Percentiles rank a stretch among this genome's conserved stretches.
These are phyloP conservation scores for Otus scops DNA, from an alignment of 2,797 vertebrate genomes.

Conservation along the genomic window DNA sequence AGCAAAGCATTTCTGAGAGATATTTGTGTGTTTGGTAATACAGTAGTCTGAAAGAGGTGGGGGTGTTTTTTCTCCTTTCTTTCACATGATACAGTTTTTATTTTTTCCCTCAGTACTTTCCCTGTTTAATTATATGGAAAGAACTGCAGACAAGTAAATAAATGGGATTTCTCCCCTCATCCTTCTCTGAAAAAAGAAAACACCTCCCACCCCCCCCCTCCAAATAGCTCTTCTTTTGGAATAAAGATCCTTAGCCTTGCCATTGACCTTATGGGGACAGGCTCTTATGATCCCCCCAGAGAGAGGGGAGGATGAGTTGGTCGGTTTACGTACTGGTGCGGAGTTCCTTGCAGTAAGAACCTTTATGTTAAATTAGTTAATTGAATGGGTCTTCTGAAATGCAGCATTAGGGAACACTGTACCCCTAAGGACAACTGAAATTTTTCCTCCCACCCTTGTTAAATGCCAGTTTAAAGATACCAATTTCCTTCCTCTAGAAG, in stretches of 20 bases:
- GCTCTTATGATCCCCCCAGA: neutral
- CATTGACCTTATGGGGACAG: neutral
- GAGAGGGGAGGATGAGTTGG: neutral
- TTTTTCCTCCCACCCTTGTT: neutral
- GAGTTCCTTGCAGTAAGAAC: neutral
- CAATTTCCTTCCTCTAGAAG: neutral
- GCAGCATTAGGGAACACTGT: neutral
- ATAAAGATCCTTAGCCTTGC: neutral
- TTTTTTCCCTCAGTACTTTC: neutral
- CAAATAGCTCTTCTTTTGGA: neutral
- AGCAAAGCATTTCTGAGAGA: neutral
- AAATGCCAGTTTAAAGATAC: neutral
- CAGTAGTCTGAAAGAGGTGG: neutral
- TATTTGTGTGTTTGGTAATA: neutral
- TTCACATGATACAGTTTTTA: neutral
- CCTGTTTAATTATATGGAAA: neutral
- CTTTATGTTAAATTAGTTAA: neutral
- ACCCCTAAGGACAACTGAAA: neutral
- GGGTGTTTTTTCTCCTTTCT: rapidly evolving
- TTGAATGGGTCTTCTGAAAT: neutral
- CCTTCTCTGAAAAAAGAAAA: neutral
- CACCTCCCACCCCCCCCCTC: rapidly evolving
- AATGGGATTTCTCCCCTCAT: neutral
- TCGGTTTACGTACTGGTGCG: neutral
- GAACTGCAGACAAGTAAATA: neutral